phyloP scores from a whole-genome alignment of 1,140 invertebrate species.

The Linepithema humile region DNA sequence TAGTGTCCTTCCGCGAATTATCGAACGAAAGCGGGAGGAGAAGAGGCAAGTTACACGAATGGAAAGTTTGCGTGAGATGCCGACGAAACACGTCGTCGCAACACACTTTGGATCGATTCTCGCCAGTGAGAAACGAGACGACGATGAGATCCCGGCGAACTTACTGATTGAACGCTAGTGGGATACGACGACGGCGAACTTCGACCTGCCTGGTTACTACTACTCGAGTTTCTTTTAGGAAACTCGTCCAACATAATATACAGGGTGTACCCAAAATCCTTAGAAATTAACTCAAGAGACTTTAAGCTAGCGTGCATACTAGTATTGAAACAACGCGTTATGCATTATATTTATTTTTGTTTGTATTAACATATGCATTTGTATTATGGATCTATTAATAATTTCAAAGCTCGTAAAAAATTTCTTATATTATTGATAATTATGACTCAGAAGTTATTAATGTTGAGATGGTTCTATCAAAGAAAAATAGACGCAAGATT shows the following conservation, averaged over 20 bases:
- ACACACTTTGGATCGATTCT: slow-evolving; percentile 27
- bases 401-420: neutral
- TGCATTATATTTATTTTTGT: too few species aligned
- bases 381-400: neutral
- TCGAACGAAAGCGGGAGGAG: neutral
- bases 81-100: neutral
- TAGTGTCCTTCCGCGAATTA: slow-evolving; percentile 16
- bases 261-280: neutral
- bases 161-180: slow-evolving; percentile 18
- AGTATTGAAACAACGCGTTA: too few species aligned
- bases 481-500: neutral
- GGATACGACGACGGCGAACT: slow-evolving; percentile 5
- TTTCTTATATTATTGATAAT: neutral
- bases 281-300: too few species aligned
- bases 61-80: slow-evolving; percentile 35
- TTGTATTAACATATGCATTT: too few species aligned
- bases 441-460: neutral
- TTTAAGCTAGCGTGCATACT: too few species aligned
- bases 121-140: slow-evolving; percentile 15
- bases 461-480: neutral
- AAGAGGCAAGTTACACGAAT: neutral
- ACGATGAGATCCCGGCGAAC: slow-evolving; percentile 20
- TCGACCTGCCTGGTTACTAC: neutral
- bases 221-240: slow-evolving; percentile 30
- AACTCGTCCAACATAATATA: neutral